Conservation (phyloP, 1,140 invertebrate species). For the Hylaeus volcanicus region DNA sequence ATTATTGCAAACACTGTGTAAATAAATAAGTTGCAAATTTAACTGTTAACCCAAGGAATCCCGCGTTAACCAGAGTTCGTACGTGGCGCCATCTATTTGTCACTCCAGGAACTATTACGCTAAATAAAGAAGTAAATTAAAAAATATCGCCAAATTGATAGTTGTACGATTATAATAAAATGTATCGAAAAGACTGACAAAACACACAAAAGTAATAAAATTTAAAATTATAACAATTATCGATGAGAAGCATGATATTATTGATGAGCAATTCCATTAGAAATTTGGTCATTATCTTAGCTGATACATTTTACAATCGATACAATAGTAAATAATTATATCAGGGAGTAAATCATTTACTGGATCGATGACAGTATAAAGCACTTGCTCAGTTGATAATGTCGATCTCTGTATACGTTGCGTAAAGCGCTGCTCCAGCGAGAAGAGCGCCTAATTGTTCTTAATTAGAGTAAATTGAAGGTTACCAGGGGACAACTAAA, state of each 20-base stretch:
- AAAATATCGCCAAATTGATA: not conserved
- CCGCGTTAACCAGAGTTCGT: not conserved
- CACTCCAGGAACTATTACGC: slow-evolving; percentile 8
- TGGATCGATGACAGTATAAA: not conserved
- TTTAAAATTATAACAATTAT: not conserved
- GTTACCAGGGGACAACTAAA: slow-evolving; percentile 61
- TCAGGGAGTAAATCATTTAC: not conserved
- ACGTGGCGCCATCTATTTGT: slow-evolving; percentile 42
- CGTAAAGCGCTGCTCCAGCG: slow-evolving; percentile 6
- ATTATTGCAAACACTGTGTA: not conserved
- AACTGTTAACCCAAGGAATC: not conserved
- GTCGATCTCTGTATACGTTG: slow-evolving; percentile 22
- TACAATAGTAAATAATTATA: not conserved
- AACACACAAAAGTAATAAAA: not conserved
- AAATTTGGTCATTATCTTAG: not conserved
- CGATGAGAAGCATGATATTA: not conserved
- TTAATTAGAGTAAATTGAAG: slow-evolving; percentile 71
- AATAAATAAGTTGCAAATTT: not conserved
- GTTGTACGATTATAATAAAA: not conserved
- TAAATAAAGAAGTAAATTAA: not conserved
- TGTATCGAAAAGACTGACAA: not conserved
- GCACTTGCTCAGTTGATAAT: slow-evolving; percentile 30
- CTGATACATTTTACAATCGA: too few species aligned
- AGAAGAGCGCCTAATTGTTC: slow-evolving; percentile 57
- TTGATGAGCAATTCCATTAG: not conserved